These are phyloP conservation scores for Lycocerus yunnanus DNA, from an alignment of 2,888 invertebrate genomes.

Conservation along the genomic window DNA sequence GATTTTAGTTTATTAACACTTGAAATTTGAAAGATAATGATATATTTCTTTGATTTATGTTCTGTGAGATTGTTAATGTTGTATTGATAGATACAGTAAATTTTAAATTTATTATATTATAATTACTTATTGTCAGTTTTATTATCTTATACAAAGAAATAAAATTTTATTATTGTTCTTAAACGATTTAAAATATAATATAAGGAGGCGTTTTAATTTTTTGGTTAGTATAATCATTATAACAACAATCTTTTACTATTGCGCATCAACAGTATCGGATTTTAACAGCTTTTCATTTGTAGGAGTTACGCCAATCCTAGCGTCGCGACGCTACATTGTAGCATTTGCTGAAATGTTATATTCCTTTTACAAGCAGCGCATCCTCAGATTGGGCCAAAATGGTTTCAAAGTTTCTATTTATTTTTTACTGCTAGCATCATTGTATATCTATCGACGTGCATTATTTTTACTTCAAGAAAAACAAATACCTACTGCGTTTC, in stretches of 20 bases:
- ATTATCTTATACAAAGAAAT: background rate
- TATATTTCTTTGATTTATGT: background rate
- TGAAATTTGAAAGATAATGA: background rate
- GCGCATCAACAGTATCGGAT: conserved; percentile 20
- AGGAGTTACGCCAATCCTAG: conserved; percentile 18
- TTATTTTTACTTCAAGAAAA: too few relatives aligned
- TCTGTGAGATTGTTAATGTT: background rate
- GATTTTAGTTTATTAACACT: background rate
- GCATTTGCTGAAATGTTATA: conserved; percentile 13
- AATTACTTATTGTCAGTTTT: background rate
- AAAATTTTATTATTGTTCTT: too few relatives aligned
- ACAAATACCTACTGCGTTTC: too few relatives aligned
- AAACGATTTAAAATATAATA: too few relatives aligned
- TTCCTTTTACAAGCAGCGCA: background rate
- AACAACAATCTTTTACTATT: background rate
- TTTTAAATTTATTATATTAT: too few relatives aligned
- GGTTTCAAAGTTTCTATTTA: background rate
- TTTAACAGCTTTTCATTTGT: conserved; percentile 21
- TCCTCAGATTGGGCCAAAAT: background rate
- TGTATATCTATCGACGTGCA: too few relatives aligned
- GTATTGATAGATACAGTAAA: background rate
- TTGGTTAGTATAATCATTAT: background rate
- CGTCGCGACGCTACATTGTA: conserved; percentile 29
- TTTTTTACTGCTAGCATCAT: too few relatives aligned
- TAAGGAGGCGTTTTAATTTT: too few relatives aligned